phyloP scores from a whole-genome alignment of 2,113 vertebrate species.

The Tricholaema leucomelas region DNA sequence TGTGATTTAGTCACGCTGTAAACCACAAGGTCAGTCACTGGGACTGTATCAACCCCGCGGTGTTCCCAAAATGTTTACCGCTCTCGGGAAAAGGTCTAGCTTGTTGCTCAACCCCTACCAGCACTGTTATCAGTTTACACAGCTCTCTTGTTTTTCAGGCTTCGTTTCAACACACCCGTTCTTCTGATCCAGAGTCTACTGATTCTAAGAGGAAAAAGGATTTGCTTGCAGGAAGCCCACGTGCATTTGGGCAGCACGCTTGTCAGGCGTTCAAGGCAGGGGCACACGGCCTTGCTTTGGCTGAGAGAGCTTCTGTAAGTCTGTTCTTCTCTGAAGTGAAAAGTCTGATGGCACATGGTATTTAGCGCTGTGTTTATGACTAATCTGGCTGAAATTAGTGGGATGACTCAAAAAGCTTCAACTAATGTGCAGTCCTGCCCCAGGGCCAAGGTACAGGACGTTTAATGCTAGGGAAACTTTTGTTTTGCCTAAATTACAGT shows the following conservation, averaged over 20 bases:
- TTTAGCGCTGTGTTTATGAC: background rate
- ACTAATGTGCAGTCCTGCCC: background rate
- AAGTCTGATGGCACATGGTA: background rate
- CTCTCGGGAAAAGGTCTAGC: background rate
- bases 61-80: background rate
- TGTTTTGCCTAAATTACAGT: background rate
- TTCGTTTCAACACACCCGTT: background rate
- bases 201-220: background rate
- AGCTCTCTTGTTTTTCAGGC: background rate
- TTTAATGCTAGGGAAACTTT: background rate
- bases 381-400: constrained; percentile 18
- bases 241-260: background rate
- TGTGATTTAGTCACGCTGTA: background rate
- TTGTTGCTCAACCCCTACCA: background rate
- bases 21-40: background rate
- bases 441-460: background rate
- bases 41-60: background rate
- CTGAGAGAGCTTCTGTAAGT: background rate
- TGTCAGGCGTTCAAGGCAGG: background rate
- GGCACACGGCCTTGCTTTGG: background rate
- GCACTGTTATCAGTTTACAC: background rate
- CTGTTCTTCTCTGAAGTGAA: background rate
- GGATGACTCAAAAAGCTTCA: constrained; percentile 10
- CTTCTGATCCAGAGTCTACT: background rate
- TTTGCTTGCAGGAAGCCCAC: background rate